A percentile compares a stretch with the other conserved stretches of the same genome.
phyloP scores from a whole-genome alignment of 2,113 vertebrate genomes.

The Burhinus oedicnemus region DNA sequence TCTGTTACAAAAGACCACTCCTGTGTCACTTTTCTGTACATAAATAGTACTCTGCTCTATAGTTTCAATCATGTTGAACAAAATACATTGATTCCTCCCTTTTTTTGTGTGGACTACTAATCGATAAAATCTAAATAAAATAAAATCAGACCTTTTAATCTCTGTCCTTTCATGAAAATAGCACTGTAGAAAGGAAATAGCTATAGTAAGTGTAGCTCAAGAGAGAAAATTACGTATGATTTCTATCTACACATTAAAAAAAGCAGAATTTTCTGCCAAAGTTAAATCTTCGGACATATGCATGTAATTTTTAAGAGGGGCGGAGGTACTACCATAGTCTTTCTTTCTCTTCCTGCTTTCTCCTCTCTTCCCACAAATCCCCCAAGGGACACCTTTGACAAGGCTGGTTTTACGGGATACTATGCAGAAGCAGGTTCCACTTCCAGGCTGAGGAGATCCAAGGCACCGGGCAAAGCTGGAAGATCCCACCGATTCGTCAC shows the following conservation, averaged over 20 bases:
- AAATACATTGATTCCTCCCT: background rate
- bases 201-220: background rate
- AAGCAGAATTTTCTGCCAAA: background rate
- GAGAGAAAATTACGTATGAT: background rate
- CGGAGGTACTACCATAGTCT: background rate
- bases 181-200: background rate
- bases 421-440: background rate
- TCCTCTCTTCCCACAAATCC: background rate
- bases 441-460: background rate
- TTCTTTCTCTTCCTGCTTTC: background rate
- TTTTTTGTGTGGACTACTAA: background rate
- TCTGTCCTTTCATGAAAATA: background rate
- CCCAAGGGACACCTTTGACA: background rate
- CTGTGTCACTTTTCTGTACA: background rate
- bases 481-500: background rate
- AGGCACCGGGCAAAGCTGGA: background rate
- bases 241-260: background rate
- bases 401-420: background rate
- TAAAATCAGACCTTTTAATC: background rate
- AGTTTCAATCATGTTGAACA: background rate
- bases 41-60: background rate
- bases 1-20: background rate
- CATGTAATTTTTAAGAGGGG: background rate
- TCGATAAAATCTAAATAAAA: conserved; percentile 31
- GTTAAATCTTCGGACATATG: background rate